phyloP scores from a whole-genome alignment of 2,113 vertebrate species.

The Abramis brama region DNA sequence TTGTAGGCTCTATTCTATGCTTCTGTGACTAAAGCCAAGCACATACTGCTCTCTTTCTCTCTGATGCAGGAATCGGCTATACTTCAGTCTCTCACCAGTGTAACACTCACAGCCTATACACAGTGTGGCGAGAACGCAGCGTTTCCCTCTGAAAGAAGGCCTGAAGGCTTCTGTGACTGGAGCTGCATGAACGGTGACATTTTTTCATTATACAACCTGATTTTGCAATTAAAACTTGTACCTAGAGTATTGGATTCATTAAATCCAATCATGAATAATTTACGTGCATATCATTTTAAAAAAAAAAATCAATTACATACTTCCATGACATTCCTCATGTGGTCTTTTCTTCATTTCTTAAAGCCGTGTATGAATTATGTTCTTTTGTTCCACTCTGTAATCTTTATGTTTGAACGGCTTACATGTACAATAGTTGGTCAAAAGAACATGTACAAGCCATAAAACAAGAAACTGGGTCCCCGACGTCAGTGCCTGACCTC shows the following conservation, averaged over 20 bases:
- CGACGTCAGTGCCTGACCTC: neutral
- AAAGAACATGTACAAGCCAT: neutral
- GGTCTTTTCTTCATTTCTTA: conserved; percentile 3
- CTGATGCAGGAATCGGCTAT: neutral
- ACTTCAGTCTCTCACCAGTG: conserved; percentile 23
- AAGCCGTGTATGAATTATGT: conserved; percentile 1
- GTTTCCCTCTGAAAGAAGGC: conserved; percentile 11
- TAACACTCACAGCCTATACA: neutral
- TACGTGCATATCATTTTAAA: neutral
- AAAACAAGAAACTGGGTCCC: neutral
- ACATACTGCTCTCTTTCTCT: conserved; percentile 28
- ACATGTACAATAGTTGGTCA: neutral
- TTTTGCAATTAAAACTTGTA: conserved; percentile 36
- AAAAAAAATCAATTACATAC: conserved; percentile 10
- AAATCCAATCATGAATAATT: conserved; percentile 41
- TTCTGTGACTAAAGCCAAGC: conserved; percentile 34
- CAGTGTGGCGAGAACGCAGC: conserved; percentile 1
- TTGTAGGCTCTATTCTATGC: conserved; percentile 23
- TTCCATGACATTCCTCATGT: conserved; percentile 9
- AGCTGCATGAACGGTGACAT: conserved; percentile 7
- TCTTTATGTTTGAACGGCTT: neutral
- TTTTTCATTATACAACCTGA: conserved; percentile 40
- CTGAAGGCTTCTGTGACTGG: conserved; percentile 31
- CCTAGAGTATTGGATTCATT: conserved; percentile 41
- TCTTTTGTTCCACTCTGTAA: conserved; percentile 18